Evolutionary conservation across 2,797 vertebrate species (phyloP), one percentile per base, ranked within the genome.

Genomic region (Botia almorhae): DNA sequence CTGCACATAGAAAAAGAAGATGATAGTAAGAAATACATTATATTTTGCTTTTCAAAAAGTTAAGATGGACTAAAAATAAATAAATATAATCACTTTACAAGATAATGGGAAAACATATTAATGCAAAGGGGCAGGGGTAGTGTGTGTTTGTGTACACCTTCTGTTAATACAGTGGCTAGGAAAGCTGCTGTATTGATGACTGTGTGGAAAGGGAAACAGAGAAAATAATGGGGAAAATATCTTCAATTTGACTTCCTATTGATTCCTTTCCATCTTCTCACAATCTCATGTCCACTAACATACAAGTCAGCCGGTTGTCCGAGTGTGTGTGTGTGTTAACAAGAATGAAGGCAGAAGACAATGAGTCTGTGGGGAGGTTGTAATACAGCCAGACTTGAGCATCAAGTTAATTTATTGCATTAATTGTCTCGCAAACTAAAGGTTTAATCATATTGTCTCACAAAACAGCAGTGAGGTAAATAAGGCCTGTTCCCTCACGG

Each of bases 401-500:
- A 91, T 92, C 91, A 89, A 89, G 87, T 90, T 91, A 90, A 93
- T 93, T 92, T 92, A 91, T 90, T 4, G 84, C 83, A 86, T 87
- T 92, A 92, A 92, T 92, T 88, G 90, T 89, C 85, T 85, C 83
- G 78, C 79, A 88, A 76, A 74, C 33, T 53, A 74, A 58, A 48
- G 65, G 67, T 51, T 61, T 67, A 50, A 33, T 64, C 33, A 26
- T 58, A 43, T 68, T 12, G 36, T 76, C 51, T 56, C 74, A 39
- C 53, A 60, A 19, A 73, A 29, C 23, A 69, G 21, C 53, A 29
- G 39, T 58, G 39, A 69, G 36, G 65, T 65, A 75, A 39, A 50
- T 23, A 21, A 67, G 50, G 63, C 33, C 63, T 0, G 2, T 33
- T 76, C 23, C 23, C 26, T 23, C 6, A 33, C 0, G 23, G 55